Conservation (phyloP, 2,888 invertebrate genomes). For the Lasius fuliginosus region DNA sequence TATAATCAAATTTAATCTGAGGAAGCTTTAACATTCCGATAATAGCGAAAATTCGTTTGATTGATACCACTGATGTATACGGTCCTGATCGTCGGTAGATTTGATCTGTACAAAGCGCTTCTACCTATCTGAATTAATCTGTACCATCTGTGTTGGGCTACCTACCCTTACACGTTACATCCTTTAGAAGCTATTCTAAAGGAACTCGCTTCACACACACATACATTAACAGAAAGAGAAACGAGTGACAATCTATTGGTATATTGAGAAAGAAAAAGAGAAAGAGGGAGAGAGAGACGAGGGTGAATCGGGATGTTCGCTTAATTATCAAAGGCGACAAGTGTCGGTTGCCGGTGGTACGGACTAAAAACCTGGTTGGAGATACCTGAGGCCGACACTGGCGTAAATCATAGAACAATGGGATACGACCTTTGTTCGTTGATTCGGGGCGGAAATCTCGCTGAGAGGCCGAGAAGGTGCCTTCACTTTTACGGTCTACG, state of each 20-base stretch:
- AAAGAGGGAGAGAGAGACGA: constrained; percentile 7
- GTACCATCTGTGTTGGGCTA: constrained; percentile 68
- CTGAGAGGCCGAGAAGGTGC: constrained; percentile 17
- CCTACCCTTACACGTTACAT: constrained; percentile 68
- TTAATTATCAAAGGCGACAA: constrained; percentile 82
- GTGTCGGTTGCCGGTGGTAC: constrained; percentile 66
- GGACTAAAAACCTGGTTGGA: constrained; percentile 57
- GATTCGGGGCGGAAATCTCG: constrained; percentile 31
- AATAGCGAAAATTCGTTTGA: neutral
- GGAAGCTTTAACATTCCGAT: neutral
- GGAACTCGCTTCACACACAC: constrained; percentile 17
- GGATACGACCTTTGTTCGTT: constrained; percentile 56
- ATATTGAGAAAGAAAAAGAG: neutral
- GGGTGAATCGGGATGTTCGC: constrained; percentile 76
- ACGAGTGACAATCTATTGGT: constrained; percentile 37
- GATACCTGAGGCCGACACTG: constrained; percentile 66
- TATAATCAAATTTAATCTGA: neutral
- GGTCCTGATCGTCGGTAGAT: constrained; percentile 71
- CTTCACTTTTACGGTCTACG: constrained; percentile 29
- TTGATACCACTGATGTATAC: constrained; percentile 1
- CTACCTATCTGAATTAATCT: constrained; percentile 73
- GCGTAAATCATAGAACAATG: constrained; percentile 77
- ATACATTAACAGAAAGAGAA: constrained; percentile 53
- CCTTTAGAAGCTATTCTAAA: constrained; percentile 53
- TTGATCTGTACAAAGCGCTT: constrained; percentile 76